Percentiles rank a stretch among this genome's conserved stretches.
These are phyloP conservation scores for Grammomys dolichurus DNA, from an alignment of 2,113 vertebrate species.

Conservation along the genomic window DNA sequence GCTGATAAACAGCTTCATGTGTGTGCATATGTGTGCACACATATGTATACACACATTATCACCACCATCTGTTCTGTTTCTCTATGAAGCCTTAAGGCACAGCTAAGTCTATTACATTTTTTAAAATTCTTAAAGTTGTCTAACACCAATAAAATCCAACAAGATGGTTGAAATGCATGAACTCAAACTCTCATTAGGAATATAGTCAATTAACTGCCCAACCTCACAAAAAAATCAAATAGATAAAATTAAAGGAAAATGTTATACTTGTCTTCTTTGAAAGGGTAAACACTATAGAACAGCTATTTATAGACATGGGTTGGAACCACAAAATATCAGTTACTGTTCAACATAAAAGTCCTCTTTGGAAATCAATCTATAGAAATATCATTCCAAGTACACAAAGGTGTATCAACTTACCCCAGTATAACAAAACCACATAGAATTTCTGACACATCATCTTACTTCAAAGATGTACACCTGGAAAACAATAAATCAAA, in stretches of 20 bases:
- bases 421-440: constrained; percentile 72
- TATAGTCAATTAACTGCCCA: not conserved
- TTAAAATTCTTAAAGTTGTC: constrained; percentile 25
- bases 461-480: constrained; percentile 74
- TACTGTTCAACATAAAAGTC: not conserved
- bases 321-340: not conserved
- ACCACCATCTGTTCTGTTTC: not conserved
- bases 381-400: constrained; percentile 21
- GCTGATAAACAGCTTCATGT: not conserved
- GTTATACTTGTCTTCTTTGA: not conserved
- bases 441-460: constrained; percentile 83
- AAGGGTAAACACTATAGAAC: not conserved
- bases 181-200: constrained; percentile 8
- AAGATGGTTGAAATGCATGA: constrained; percentile 8
- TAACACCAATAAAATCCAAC: not conserved
- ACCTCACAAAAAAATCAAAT: not conserved
- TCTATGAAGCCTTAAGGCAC: not conserved
- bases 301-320: not conserved
- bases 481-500: constrained; percentile 80
- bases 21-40: not conserved
- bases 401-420: constrained; percentile 82
- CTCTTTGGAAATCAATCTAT: not conserved
- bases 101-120: not conserved
- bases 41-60: not conserved
- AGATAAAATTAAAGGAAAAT: constrained; percentile 30